Evolutionary conservation across 2,797 vertebrate genomes (phyloP).

Genomic region (Novumbra hubbsi): DNA sequence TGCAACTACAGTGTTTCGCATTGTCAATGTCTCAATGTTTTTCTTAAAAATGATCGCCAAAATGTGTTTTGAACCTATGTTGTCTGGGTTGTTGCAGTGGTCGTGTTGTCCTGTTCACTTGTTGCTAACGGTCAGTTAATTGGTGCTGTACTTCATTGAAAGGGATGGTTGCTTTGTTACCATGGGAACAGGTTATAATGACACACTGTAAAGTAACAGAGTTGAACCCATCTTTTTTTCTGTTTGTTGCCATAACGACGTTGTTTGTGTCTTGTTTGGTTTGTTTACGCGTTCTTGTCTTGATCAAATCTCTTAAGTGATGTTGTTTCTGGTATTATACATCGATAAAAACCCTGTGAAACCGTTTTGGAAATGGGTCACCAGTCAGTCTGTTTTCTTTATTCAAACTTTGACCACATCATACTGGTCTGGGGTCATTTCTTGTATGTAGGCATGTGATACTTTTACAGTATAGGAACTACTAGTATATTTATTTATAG

Average conservation of each 20-base stretch:
- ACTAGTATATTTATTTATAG: too few relatives aligned
- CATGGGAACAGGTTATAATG: constrained; percentile 38
- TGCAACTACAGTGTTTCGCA: background rate
- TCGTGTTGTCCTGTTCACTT: background rate
- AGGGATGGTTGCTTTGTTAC: constrained; percentile 42
- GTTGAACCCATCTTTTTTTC: background rate
- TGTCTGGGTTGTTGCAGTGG: background rate
- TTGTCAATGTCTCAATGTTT: background rate
- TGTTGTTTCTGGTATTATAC: background rate
- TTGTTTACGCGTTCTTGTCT: background rate
- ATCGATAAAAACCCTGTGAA: background rate
- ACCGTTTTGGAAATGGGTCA: background rate
- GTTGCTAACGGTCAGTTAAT: constrained; percentile 9
- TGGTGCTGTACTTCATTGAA: constrained; percentile 38
- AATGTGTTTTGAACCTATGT: background rate
- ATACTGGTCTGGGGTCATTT: background rate
- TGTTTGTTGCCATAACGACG: background rate
- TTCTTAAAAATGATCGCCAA: background rate
- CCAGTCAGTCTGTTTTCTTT: background rate
- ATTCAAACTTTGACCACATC: constrained; percentile 11
- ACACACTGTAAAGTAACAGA: constrained; percentile 29
- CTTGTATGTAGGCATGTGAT: background rate
- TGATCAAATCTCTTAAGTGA: background rate
- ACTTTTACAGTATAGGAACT: too few relatives aligned
- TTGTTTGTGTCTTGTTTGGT: background rate